These are phyloP conservation scores for Drosophila acutilabella DNA, from an alignment of 2,888 invertebrate genomes.

Conservation along the genomic window DNA sequence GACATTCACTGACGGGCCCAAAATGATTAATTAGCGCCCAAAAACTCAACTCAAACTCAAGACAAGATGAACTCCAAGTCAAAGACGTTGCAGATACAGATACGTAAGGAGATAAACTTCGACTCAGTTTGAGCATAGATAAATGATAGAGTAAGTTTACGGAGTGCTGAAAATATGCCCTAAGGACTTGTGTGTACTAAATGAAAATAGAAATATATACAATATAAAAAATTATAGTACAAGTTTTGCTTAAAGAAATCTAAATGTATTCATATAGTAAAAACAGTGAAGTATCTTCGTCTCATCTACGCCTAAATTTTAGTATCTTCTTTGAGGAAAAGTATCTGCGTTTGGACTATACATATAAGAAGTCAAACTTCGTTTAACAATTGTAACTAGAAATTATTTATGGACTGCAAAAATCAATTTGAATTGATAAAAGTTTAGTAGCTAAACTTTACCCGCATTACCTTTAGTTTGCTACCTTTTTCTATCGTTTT, in stretches of 20 bases:
- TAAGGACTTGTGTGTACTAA: slow-evolving; percentile 38
- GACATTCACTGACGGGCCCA: slow-evolving; percentile 72
- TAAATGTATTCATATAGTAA: too few relatives aligned
- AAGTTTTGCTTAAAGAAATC: too few relatives aligned
- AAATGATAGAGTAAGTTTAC: slow-evolving; percentile 50
- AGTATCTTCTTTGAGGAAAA: too few relatives aligned
- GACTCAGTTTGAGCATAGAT: slow-evolving; percentile 40
- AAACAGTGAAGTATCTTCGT: too few relatives aligned
- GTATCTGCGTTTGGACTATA: too few relatives aligned
- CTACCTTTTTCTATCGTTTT: background rate
- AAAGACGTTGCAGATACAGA: background rate
- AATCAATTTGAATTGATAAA: too few relatives aligned
- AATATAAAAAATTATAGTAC: slow-evolving; percentile 4
- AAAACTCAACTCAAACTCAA: slow-evolving; percentile 13
- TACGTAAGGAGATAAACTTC: background rate
- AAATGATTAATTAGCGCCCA: slow-evolving; percentile 72
- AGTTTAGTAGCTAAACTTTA: too few relatives aligned
- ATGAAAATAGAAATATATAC: slow-evolving; percentile 2
- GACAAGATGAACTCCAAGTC: background rate
- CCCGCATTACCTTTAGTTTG: background rate
- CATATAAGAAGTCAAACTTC: too few relatives aligned
- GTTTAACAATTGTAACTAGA: too few relatives aligned
- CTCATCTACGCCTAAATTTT: too few relatives aligned
- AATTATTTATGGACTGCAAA: too few relatives aligned
- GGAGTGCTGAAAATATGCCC: slow-evolving; percentile 43